phyloP scores from a whole-genome alignment of 2,888 invertebrate species.

The Ctenicera cuprea region DNA sequence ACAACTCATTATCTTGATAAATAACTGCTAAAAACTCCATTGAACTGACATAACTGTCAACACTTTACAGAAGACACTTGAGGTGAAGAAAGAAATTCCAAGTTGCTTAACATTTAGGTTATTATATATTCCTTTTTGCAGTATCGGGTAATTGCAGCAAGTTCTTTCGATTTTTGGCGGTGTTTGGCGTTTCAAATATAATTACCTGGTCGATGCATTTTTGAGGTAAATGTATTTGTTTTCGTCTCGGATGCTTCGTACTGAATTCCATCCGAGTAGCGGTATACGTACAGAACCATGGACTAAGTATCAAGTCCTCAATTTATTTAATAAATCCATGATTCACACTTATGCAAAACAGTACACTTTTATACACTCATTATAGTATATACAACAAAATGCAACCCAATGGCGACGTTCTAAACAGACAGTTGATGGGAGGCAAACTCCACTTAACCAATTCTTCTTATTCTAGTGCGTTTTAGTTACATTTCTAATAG shows the following conservation, averaged over 20 bases:
- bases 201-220: constrained; percentile 68
- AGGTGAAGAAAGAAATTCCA: constrained; percentile 65
- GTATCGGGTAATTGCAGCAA: constrained; percentile 12
- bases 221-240: constrained; percentile 69
- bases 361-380: constrained; percentile 66
- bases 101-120: constrained; percentile 57
- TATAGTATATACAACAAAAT: constrained; percentile 67
- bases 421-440: constrained; percentile 72
- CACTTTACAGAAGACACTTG: constrained; percentile 69
- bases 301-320: constrained; percentile 53
- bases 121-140: constrained; percentile 36
- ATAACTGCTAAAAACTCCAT: constrained; percentile 47
- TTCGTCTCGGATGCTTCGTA: constrained; percentile 66
- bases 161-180: constrained; percentile 38
- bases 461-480: constrained; percentile 62
- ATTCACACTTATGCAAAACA: constrained; percentile 56
- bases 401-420: constrained; percentile 72
- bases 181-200: constrained; percentile 56
- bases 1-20: constrained; percentile 23
- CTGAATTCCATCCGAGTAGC: constrained; percentile 66
- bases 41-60: constrained; percentile 71
- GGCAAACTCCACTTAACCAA: constrained; percentile 72
- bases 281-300: constrained; percentile 54
- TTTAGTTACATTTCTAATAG: constrained; percentile 30
- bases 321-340: constrained; percentile 52